Base-by-base conservation (phyloP, 2,888 invertebrate species). In the Apotomis turbidana region DNA sequence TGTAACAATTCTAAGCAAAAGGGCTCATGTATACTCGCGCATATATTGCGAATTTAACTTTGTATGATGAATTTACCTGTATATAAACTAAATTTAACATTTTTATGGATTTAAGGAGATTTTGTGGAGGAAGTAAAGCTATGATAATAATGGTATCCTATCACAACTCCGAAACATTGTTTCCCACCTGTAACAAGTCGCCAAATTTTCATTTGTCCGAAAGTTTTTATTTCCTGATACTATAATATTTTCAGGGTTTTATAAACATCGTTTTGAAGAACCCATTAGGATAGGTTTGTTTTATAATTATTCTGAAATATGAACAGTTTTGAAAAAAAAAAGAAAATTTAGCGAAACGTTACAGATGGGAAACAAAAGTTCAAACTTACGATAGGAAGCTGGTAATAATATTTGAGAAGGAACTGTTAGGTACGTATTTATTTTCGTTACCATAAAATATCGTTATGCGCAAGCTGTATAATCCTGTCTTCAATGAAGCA, bases 1-100 rank as follows among this genome's bases (percentile, higher is more conserved):
- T 36, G 4, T 12, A 44, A 44, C 44, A 54, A 12, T 58, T 9
- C 13, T 38, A 3, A 52, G 8, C 15, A 57, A 41, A 55, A 46
- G n/a, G 61, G 62, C 67, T 74, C 58, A n/a, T 63, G 61, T 67
- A 62, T 63, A 68, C 66, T 66, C 13, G 51, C 62, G 58, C 51
- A 68, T 54, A 66, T 58, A 62, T 73, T 60, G 59, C 57, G 73
- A 73, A 73, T 73, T 64, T 73, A 73, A 49, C 59, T 63, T 64
- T 70, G 67, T 58, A 74, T 68, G 67, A 46, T 71, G 71, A 74
- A 74, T 71, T 68, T 74, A 74, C 59, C 44, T 74, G 71, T 62
- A 74, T 49, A 74, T 71, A 72, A 68, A 68, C 9, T 68, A 62
- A 61, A 55, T 58, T 36, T 62, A 72, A 63, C 36, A 52, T 71